phyloP scores from a whole-genome alignment of 2,888 invertebrate genomes.

The Taphrorychus bicolor region DNA sequence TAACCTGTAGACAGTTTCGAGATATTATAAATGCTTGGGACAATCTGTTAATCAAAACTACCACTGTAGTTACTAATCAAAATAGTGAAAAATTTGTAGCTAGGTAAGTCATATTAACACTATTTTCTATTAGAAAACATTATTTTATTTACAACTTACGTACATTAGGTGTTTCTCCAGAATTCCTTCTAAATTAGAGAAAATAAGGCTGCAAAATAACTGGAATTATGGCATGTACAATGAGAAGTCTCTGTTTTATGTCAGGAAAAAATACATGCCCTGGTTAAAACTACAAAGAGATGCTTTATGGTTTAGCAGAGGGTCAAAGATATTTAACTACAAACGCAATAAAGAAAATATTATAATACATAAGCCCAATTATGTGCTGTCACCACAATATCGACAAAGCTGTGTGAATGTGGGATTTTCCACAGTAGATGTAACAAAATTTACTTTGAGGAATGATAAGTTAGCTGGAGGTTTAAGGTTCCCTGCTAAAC shows the following conservation, averaged over 20 bases:
- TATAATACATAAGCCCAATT: constrained; percentile 42
- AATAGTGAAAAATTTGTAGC: constrained; percentile 39
- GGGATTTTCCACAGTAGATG: constrained; percentile 54
- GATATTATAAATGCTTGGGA: constrained; percentile 57
- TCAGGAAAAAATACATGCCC: constrained; percentile 61
- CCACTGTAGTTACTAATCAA: constrained; percentile 41
- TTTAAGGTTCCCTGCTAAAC: constrained; percentile 53
- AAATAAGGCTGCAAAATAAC: constrained; percentile 58
- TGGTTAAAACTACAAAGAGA: constrained; percentile 63
- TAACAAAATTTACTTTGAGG: constrained; percentile 61
- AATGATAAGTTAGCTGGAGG: constrained; percentile 58
- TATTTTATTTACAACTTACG: no score
- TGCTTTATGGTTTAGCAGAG: constrained; percentile 64
- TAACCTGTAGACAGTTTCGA: constrained; percentile 61
- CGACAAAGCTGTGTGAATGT: constrained; percentile 31
- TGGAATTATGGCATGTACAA: constrained; percentile 65
- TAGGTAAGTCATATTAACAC: no score
- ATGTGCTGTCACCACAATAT: constrained; percentile 38
- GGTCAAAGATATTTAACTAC: constrained; percentile 55
- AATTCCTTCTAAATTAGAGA: constrained; percentile 36
- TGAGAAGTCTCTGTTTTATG: constrained; percentile 59
- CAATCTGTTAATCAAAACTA: constrained; percentile 41
- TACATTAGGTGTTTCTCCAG: constrained; percentile 40
- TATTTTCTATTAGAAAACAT: no score
- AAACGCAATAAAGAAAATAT: constrained; percentile 48